These are phyloP conservation scores for Pelvicachromis taeniatus DNA, from an alignment of 2,113 vertebrate species.

Conservation along the genomic window DNA sequence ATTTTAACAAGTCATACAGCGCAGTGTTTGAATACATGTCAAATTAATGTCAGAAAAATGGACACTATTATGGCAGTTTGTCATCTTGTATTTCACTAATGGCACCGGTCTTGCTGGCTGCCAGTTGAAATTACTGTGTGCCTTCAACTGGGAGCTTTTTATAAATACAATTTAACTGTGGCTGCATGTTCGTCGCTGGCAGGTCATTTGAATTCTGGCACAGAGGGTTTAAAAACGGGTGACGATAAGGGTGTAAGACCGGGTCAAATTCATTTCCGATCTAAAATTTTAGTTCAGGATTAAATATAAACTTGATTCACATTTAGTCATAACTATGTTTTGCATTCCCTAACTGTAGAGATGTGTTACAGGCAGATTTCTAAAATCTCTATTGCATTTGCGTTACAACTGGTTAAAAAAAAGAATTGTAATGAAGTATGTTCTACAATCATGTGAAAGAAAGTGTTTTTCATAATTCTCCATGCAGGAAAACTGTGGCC, in stretches of 20 bases:
- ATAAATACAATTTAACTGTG: background rate
- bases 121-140: background rate
- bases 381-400: background rate
- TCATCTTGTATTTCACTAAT: conserved; percentile 12
- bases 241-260: background rate
- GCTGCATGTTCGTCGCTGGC: background rate
- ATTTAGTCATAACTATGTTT: background rate
- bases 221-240: background rate
- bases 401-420: background rate
- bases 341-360: background rate
- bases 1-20: conserved; percentile 6
- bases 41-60: conserved; percentile 29
- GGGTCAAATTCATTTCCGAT: background rate
- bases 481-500: background rate
- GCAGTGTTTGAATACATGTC: conserved; percentile 14
- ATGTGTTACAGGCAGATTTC: background rate
- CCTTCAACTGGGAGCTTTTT: background rate
- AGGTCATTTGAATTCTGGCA: background rate
- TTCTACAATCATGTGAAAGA: background rate
- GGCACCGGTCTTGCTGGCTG: background rate
- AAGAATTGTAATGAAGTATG: background rate
- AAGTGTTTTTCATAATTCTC: background rate
- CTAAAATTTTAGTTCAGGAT: background rate
- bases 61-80: background rate
- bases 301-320: background rate